Base-by-base conservation (phyloP, 1,140 invertebrate species). In the Temnothorax longispinosus region DNA sequence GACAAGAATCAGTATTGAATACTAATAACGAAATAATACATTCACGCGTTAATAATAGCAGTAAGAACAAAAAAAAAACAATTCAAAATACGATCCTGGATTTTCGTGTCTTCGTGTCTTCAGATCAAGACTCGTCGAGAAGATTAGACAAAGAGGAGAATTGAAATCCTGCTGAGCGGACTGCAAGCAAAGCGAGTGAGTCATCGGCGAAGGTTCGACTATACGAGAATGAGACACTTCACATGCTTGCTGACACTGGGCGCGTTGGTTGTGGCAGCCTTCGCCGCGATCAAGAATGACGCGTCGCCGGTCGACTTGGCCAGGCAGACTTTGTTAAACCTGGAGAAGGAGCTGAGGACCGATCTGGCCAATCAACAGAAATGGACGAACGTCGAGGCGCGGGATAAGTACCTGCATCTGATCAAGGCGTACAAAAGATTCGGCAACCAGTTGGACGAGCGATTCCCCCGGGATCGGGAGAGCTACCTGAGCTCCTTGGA, bases 391-490 rank as follows among this genome's bases (percentile, higher is more conserved):
- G 58, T 72, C 13, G 60, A 82, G 15, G 72, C 47, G 0, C 58
- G 64, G 8, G 67, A 87, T 8, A 88, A 76, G 13, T 90, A 87
- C 27, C 32, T 90, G 41, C 50, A 96, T 71, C 87, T 97, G 7
- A 96, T 97, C 76, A 95, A 95, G 80, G 94, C 93, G 21, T 97
- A 96, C 91, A 94, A 96, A 50, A 90, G 91, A 4, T 96, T 97
- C 75, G 96, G 96, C 47, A 94, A 96, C 44, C 88, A 91, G 5
- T 78, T 97, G 15, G 95, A 96, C 6, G 60, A 90, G 5, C 35
- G 69, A 3, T 91, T 92, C 35, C 92, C 94, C 0, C 64, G 86
- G 74, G 87, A 92, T 89, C 58, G 95, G 78, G 92, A 93, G 21
- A 67, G 93, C 85, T 91, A 95, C 32, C 80, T 96, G 88, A 92